phyloP scores from a whole-genome alignment of 2,113 vertebrate species.

The Neodontobutis hainanensis region DNA sequence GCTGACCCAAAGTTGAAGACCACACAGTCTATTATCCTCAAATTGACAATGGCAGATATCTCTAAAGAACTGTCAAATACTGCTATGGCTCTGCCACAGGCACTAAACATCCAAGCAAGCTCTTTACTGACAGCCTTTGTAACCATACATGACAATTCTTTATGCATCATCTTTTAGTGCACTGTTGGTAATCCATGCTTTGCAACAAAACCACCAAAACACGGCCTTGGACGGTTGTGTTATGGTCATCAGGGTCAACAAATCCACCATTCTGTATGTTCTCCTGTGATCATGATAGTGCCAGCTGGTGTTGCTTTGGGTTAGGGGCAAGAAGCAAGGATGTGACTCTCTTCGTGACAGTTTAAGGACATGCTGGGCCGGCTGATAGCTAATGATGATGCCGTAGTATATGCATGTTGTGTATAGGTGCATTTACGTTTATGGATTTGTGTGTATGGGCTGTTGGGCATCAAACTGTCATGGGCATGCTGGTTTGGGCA shows the following conservation, averaged over 20 bases:
- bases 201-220: too few relatives aligned
- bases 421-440: not conserved
- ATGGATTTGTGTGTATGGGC: not conserved
- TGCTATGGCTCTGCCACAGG: not conserved
- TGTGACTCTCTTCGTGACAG: conserved; percentile 37
- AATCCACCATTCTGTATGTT: not conserved
- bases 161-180: too few relatives aligned
- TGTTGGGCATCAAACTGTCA: conserved; percentile 12
- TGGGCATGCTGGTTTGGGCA: not conserved
- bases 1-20: not conserved
- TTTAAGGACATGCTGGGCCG: conserved; percentile 43
- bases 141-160: too few relatives aligned
- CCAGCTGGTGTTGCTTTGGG: conserved; percentile 38
- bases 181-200: too few relatives aligned
- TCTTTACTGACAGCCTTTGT: not conserved
- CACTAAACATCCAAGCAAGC: not conserved
- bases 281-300: not conserved
- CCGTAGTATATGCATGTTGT: too few relatives aligned
- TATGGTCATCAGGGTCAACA: not conserved
- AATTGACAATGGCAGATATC: not conserved
- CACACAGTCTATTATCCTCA: not conserved
- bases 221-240: too few relatives aligned
- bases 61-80: not conserved
- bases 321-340: conserved; percentile 17
- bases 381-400: conserved; percentile 53